Evolutionary conservation across 2,888 invertebrate species (phyloP).

Genomic region (Linnaemya tessellans): DNA sequence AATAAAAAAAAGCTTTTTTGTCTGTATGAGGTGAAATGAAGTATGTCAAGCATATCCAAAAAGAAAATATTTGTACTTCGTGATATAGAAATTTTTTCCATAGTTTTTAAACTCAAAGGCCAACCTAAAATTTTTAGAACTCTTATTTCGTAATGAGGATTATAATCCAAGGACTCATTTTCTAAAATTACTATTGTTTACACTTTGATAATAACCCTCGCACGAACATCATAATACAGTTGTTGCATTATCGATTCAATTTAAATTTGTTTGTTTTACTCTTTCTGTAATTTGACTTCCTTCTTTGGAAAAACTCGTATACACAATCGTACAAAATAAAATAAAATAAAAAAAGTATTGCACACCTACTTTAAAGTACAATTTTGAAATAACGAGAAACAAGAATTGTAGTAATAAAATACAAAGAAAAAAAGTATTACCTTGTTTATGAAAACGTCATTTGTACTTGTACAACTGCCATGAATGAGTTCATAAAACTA

Average conservation of each 20-base stretch:
- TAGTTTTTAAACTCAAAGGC: too few species aligned
- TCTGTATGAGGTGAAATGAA: too few species aligned
- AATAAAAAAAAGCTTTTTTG: too few species aligned
- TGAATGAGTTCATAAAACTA: constrained; percentile 42
- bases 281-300: constrained; percentile 62
- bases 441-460: constrained; percentile 61
- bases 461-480: constrained; percentile 39
- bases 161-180: background rate
- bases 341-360: background rate
- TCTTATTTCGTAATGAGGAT: background rate
- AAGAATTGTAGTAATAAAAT: constrained; percentile 34
- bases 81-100: too few species aligned
- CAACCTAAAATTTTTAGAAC: too few species aligned
- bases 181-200: background rate
- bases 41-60: too few species aligned
- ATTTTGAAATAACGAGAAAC: constrained; percentile 44
- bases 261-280: constrained; percentile 51
- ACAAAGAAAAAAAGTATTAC: constrained; percentile 17
- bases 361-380: constrained; percentile 57
- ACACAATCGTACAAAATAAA: background rate
- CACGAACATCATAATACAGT: constrained; percentile 7
- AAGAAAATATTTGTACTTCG: too few species aligned
- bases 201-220: constrained; percentile 4
- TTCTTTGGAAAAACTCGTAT: constrained; percentile 49
- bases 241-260: constrained; percentile 62